Evolutionary conservation across 2,113 vertebrate genomes (phyloP).

Genomic region (Excalfactoria chinensis): DNA sequence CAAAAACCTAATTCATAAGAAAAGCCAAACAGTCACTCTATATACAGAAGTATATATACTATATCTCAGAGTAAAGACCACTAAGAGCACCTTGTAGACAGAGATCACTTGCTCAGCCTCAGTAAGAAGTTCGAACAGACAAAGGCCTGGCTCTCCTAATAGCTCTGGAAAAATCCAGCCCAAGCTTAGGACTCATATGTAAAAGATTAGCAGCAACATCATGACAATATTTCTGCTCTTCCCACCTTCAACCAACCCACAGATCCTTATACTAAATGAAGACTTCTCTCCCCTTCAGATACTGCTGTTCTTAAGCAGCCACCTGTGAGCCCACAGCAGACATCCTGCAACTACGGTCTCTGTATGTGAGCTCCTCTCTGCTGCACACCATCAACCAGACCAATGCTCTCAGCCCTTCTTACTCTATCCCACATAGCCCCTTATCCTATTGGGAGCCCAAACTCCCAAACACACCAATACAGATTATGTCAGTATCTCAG

Average conservation of each 20-base stretch:
- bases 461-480: background rate
- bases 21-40: background rate
- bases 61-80: background rate
- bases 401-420: accelerated
- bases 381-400: background rate
- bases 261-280: background rate
- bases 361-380: background rate
- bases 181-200: background rate
- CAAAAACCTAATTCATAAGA: background rate
- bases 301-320: background rate
- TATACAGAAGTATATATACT: too few species aligned
- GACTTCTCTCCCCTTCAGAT: background rate
- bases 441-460: background rate
- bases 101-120: background rate
- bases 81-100: background rate
- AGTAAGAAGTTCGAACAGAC: background rate
- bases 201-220: background rate
- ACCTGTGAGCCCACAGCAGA: background rate
- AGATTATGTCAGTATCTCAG: accelerated
- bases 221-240: background rate
- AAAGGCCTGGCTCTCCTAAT: background rate
- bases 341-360: background rate
- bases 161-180: background rate
- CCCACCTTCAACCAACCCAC: background rate
- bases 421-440: background rate